Base-by-base conservation (phyloP, 2,797 vertebrate genomes). In the Esox masquinongy region DNA sequence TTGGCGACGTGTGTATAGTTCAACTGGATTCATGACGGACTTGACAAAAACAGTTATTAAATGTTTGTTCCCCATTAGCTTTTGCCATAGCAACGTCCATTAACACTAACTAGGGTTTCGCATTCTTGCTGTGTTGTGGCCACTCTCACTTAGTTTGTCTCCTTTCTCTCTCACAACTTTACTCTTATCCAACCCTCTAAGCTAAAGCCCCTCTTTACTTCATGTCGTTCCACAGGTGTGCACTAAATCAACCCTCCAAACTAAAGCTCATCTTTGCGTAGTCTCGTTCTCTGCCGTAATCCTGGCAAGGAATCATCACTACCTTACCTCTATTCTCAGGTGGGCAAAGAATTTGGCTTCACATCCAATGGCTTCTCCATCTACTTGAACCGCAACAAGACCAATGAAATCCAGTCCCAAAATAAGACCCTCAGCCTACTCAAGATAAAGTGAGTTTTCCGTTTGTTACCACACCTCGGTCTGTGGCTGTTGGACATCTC, bases 331-430 rank as follows among this genome's bases (percentile, higher is more conserved):
- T 80, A 78, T 36, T 84, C 81, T 0, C 91, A 99, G 98, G 97
- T 99, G 70, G 97, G 93, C 53, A 96, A 97, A 92, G 98, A 99
- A 76, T 99, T 99, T 91, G 98, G 98, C 11, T 98, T 99, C 91
- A 96, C 92, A 80, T 96, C 96, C 82, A 99, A 98, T 26, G 96
- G 97, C 3, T 99, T 99, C 88, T 97, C 97, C 0, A 89, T 99
- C 81, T 99, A 98, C 90, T 90, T 94, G 92, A 99, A 99, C 88
- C 95, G 98, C 84, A 96, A 99, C 92, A 95, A 96, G 92, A 99
- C 97, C 0, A 98, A 94, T 59, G 98, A 99, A 92, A 95, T 99
- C 76, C 86, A 96, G 0, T 95, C 96, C 0, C 95, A 97, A 85
- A 99, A 95, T 92, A 99, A 99, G 89, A 92, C 96, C 50, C 95